Evolutionary conservation across 2,888 invertebrate species (phyloP).

Genomic region (Ptilodon capucinus): DNA sequence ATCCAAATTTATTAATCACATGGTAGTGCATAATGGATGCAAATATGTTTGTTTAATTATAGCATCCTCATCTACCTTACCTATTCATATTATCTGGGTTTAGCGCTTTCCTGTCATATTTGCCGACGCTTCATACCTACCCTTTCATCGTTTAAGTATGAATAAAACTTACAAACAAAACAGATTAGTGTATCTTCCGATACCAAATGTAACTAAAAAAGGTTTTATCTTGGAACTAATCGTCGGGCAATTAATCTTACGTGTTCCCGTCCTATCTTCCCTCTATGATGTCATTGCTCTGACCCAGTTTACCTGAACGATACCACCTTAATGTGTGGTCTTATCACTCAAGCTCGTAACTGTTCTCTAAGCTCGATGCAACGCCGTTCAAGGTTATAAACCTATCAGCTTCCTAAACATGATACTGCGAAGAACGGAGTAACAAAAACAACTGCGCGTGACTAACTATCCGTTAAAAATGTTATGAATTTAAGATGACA

Average conservation of each 20-base stretch:
- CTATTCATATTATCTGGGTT: too few relatives aligned
- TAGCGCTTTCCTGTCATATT: too few relatives aligned
- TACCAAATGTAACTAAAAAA: background rate
- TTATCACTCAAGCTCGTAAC: constrained; percentile 42
- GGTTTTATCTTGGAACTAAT: background rate
- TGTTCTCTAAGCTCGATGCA: constrained; percentile 3
- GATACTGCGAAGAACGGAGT: background rate
- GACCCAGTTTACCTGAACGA: constrained; percentile 48
- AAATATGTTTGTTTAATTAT: too few relatives aligned
- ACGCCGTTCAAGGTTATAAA: constrained; percentile 1
- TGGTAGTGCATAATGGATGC: too few relatives aligned
- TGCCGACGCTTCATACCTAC: too few relatives aligned
- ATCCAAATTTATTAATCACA: too few relatives aligned
- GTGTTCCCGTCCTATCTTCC: background rate
- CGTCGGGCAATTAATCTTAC: background rate
- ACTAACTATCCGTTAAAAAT: background rate
- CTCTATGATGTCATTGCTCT: constrained; percentile 41
- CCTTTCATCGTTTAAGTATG: too few relatives aligned
- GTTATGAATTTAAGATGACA: background rate
- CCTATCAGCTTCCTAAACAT: background rate
- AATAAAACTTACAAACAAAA: too few relatives aligned
- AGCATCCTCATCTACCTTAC: too few relatives aligned
- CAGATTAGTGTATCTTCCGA: background rate
- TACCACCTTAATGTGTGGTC: constrained; percentile 31
- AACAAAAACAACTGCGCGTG: background rate